These are phyloP conservation scores for Spheniscus mendiculus DNA, from an alignment of 2,113 vertebrate genomes.

Conservation along the genomic window DNA sequence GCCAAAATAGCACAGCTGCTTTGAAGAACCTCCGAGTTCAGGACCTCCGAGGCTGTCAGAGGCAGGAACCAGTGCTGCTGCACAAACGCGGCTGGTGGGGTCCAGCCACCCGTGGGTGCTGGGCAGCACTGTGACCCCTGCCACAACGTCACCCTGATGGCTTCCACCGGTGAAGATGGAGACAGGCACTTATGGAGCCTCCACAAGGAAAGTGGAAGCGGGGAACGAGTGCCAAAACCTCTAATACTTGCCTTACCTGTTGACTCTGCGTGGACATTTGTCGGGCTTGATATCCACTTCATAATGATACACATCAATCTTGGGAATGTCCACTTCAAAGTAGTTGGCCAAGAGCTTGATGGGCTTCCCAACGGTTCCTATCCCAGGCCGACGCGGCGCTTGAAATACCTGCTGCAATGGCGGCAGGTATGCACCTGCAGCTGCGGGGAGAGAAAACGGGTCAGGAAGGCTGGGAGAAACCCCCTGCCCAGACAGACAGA, in stretches of 20 bases:
- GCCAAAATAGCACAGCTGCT: constrained; percentile 56
- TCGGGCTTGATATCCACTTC: constrained; percentile 99
- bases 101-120: not conserved
- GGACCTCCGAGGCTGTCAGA: not conserved
- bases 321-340: constrained; percentile 99
- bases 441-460: constrained; percentile 62
- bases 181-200: not conserved
- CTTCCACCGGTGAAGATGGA: not conserved
- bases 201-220: not conserved
- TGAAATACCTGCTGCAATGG: constrained; percentile 99
- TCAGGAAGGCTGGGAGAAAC: not conserved
- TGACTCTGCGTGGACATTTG: constrained; percentile 98
- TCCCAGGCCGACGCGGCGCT: constrained; percentile 94
- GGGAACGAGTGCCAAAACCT: not conserved
- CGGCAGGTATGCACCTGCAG: constrained; percentile 91
- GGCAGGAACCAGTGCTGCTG: not conserved
- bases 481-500: not conserved
- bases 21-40: not conserved
- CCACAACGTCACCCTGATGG: not conserved
- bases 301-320: constrained; percentile 98
- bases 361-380: constrained; percentile 98
- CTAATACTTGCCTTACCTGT: constrained; percentile 86
- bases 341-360: constrained; percentile 99
- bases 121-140: not conserved
- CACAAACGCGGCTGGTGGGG: not conserved